Base-by-base conservation (phyloP, 2,888 invertebrate species). In the Rotaria socialis region DNA sequence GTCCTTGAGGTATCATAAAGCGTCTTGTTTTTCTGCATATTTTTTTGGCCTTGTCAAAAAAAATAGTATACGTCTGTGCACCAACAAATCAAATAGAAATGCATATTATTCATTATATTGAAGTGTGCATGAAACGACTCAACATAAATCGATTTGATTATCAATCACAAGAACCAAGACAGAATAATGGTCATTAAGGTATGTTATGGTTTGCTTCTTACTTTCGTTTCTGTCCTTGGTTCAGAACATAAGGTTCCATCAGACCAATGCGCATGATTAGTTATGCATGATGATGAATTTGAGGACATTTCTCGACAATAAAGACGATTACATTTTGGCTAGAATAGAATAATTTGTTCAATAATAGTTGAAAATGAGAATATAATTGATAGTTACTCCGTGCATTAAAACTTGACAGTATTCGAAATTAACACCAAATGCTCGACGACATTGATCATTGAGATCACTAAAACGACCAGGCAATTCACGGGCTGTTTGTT, bases 251-350 rank as follows among this genome's bases (percentile, higher is more conserved):
- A 0, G 5, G 80, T 80, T n/a, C 80, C 80, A 80, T 80, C 80
- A 47, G 80, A 80, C 80, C 80, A 80, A 47, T 43, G 80, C 0
- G 80, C 80, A 80, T 80, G 80, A 47, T 80, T 80, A 16, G 80
- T 80, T 24, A 80, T 80, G 47, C 80, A 80, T 47, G 80, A 80
- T 80, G 80, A 47, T 11, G 10, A 24, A 80, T 47, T 80, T 5
- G 80, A 43, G 10, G 2, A 47, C 14, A 43, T 43, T 24, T 80
- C 80, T 11, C 47, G 43, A n/a, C 80, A 80, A n/a, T 47, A 80
- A n/a, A 80, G 14, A 80, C 80, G 80, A 47, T 11, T 24, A 47
- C 80, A 80, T 80, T 43, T 43, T 10, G 47, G 47, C 80, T 80
- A 80, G 11, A 47, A 27, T 14, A 67, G 4, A 67, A 35, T 3